Base-by-base conservation (phyloP, 2,888 invertebrate genomes). In the Rhingia rostrata region DNA sequence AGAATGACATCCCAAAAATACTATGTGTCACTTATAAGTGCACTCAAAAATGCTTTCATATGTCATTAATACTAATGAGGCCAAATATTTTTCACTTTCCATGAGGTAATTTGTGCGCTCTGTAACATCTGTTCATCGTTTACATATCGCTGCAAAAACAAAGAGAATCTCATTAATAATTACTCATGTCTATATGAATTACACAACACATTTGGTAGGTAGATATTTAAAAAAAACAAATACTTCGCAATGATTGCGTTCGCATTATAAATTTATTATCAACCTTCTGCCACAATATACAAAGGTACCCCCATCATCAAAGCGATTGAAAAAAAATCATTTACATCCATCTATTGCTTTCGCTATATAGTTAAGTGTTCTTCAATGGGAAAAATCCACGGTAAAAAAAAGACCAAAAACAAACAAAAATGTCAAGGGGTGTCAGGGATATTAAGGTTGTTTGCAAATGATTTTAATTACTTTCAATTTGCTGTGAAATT, bases 401-500 rank as follows among this genome's bases (percentile, higher is more conserved):
- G 10, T 33, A 14, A 9, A 22, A 56, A n/a, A 37, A 39, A 56
- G 4, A 37, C 35, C 39, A 35, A 39, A 14, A 4, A 35, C 35
- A 37, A 37, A 37, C 10, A 3, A 37, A 56, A 60, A 60, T 30
- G 32, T 60, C 58, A n/a, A 60, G 30, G 43, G 43, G 41, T 60
- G 58, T 60, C 58, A 60, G 10, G 32, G 30, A 43, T 32, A 9
- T 43, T 6, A 43, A 60, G 22, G 43, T 30, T 43, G 43, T 60
- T 43, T 43, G 43, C 60, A 22, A 60, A 32, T 14, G 60, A 43
- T 43, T 43, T 60, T 60, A 60, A 60, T 60, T 60, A 60, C 60
- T 60, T 43, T 60, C 43, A 60, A 43, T 60, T 60, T 60, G 32
- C 60, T 43, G 60, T 33, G 43, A 60, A 60, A 60, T 43, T 41